Conservation (phyloP, 2,888 invertebrate genomes). For the Ophion ellenae region DNA sequence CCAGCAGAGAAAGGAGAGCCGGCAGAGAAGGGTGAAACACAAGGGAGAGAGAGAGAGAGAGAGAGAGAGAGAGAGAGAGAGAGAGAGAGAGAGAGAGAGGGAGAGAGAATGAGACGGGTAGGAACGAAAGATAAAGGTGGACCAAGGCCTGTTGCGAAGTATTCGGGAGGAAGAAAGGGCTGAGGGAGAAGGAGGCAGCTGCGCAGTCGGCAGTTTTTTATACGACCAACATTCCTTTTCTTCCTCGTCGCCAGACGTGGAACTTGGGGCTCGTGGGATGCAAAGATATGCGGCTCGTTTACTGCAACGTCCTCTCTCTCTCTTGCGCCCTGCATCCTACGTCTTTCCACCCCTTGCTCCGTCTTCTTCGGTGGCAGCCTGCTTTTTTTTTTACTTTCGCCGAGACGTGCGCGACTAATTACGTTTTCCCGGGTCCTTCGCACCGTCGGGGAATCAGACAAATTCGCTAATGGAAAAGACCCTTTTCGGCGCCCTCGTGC, state of each 20-base stretch:
- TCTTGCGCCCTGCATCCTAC: not conserved
- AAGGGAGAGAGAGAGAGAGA: slow-evolving; percentile 39
- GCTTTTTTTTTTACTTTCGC: slow-evolving; percentile 16
- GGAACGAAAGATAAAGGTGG: slow-evolving; percentile 60
- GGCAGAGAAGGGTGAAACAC: not conserved
- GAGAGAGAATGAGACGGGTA: slow-evolving; percentile 53
- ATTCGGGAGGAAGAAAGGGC: slow-evolving; percentile 29
- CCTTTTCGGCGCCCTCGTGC: slow-evolving; percentile 14
- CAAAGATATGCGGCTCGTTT: slow-evolving; percentile 54
- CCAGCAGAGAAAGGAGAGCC: slow-evolving; percentile 17
- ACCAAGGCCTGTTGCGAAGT: slow-evolving; percentile 55
- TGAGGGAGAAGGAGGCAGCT: slow-evolving; percentile 41
- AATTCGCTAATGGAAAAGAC: slow-evolving; percentile 69
- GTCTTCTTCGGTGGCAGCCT: slow-evolving; percentile 22
- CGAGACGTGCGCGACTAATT: slow-evolving; percentile 70
- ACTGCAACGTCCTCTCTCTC: no score
- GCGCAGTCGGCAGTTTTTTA: slow-evolving; percentile 56
- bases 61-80: slow-evolving; percentile 39
- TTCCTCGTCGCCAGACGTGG: slow-evolving; percentile 54
- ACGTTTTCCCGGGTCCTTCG: slow-evolving; percentile 66
- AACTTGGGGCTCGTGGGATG: slow-evolving; percentile 69
- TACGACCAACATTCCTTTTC: slow-evolving; percentile 42
- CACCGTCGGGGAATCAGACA: slow-evolving; percentile 66
- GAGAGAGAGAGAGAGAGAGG: slow-evolving; percentile 37
- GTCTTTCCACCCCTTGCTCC: slow-evolving; percentile 17